Conservation (phyloP, 2,888 invertebrate genomes). For the Sinotaia quadrata region DNA sequence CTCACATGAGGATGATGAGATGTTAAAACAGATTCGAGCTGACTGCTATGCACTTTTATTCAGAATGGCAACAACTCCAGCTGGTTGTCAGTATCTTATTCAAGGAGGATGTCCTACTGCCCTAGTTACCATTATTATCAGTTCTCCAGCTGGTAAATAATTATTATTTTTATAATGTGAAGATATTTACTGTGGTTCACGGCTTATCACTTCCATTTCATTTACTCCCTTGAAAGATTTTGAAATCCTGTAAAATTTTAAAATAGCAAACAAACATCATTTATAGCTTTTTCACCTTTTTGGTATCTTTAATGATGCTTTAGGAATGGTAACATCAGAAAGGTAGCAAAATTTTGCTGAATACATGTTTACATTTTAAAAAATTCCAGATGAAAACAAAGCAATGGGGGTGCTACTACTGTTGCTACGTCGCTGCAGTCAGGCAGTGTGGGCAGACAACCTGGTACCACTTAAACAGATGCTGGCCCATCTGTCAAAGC, state of each 20-base stretch:
- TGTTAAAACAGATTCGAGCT: neutral
- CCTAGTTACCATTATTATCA: neutral
- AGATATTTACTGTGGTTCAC: too few species aligned
- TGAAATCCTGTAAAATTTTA: too few species aligned
- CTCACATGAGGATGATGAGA: neutral
- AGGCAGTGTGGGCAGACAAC: neutral
- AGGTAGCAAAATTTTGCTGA: too few species aligned
- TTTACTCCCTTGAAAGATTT: too few species aligned
- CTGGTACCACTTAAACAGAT: neutral
- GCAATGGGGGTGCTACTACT: constrained; percentile 4
- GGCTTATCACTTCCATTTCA: too few species aligned
- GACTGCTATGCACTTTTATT: neutral
- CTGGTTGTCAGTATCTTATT: neutral
- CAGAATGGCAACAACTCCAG: neutral
- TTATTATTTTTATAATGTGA: too few species aligned
- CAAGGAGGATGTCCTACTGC: neutral
- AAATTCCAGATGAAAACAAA: neutral
- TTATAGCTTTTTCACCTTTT: too few species aligned
- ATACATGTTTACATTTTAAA: neutral
- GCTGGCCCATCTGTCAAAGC: neutral
- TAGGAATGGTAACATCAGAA: too few species aligned
- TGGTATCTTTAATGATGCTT: too few species aligned
- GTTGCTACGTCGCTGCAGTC: neutral
- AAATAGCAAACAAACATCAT: too few species aligned
- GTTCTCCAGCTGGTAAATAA: neutral